A percentile compares a stretch with the other conserved stretches of the same genome.
Evolutionary conservation across 2,888 invertebrate species (phyloP).

Genomic region (Amblyteles armatorius): DNA sequence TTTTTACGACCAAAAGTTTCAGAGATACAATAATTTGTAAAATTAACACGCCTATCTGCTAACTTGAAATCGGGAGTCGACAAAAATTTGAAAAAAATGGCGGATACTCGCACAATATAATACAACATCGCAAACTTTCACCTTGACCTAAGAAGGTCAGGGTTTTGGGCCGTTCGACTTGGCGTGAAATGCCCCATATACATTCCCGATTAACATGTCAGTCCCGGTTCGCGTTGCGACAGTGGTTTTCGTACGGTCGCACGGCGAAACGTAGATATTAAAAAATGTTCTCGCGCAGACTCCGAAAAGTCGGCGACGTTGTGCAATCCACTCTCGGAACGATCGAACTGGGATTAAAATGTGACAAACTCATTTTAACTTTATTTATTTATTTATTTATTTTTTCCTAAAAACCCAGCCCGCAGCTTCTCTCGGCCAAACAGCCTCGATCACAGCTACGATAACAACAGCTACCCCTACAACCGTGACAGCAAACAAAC

Average conservation of each 20-base stretch:
- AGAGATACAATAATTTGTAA: too few species aligned
- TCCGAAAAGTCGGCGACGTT: not conserved
- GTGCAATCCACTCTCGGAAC: slow-evolving; percentile 21
- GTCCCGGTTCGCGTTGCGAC: slow-evolving; percentile 45
- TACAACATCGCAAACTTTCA: too few species aligned
- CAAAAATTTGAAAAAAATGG: too few species aligned
- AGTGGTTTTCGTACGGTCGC: slow-evolving; percentile 24
- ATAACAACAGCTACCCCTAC: slow-evolving; percentile 86
- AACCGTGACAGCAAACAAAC: slow-evolving; percentile 84
- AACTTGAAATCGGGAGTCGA: too few species aligned
- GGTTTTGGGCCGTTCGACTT: too few species aligned
- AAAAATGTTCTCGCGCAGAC: slow-evolving; percentile 6
- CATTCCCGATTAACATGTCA: slow-evolving; percentile 56
- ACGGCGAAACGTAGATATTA: not conserved
- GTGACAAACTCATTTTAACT: slow-evolving; percentile 67
- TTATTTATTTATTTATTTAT: slow-evolving; percentile 55
- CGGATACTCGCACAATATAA: too few species aligned
- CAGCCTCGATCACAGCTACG: slow-evolving; percentile 86
- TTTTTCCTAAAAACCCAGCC: slow-evolving; percentile 80
- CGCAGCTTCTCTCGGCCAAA: slow-evolving; percentile 82
- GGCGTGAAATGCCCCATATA: not conserved
- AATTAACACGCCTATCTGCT: too few species aligned
- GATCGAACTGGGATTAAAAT: slow-evolving; percentile 41
- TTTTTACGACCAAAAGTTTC: too few species aligned
- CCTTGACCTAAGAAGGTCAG: too few species aligned